Conservation (phyloP, 2,888 invertebrate species). For the Ephialtes manifestator region DNA sequence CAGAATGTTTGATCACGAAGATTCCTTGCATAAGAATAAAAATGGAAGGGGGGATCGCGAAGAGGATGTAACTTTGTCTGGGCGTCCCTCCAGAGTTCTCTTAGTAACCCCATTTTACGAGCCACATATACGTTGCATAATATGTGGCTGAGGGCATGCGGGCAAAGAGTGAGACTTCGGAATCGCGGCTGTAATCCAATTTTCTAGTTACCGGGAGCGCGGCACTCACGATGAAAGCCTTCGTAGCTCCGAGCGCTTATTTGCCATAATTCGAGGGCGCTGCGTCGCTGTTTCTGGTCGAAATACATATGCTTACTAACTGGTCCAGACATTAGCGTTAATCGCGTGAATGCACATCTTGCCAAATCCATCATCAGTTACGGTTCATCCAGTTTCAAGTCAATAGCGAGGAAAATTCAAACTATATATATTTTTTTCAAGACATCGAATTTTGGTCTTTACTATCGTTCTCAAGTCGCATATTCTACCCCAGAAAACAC, state of each 20-base stretch:
- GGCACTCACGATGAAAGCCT: conserved; percentile 55
- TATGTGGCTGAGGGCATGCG: conserved; percentile 44
- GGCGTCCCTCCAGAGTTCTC: conserved; percentile 12
- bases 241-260: conserved; percentile 40
- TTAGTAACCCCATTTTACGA: conserved; percentile 68
- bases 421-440: too few relatives aligned
- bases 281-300: conserved; percentile 36
- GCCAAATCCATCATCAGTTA: neutral
- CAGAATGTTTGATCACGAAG: neutral
- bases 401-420: too few relatives aligned
- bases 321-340: neutral
- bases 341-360: conserved; percentile 34
- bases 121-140: conserved; percentile 74
- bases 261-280: conserved; percentile 46
- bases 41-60: neutral
- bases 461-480: too few relatives aligned
- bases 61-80: conserved; percentile 12
- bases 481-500: too few relatives aligned
- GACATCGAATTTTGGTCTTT: too few relatives aligned
- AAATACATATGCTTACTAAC: neutral
- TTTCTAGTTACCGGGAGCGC: conserved; percentile 73
- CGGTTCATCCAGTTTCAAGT: too few relatives aligned
- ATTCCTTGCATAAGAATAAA: neutral
- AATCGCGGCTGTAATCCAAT: conserved; percentile 78
- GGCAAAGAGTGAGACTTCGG: conserved; percentile 19